These are phyloP conservation scores for Promerops cafer DNA, from an alignment of 2,113 vertebrate genomes.

Conservation along the genomic window DNA sequence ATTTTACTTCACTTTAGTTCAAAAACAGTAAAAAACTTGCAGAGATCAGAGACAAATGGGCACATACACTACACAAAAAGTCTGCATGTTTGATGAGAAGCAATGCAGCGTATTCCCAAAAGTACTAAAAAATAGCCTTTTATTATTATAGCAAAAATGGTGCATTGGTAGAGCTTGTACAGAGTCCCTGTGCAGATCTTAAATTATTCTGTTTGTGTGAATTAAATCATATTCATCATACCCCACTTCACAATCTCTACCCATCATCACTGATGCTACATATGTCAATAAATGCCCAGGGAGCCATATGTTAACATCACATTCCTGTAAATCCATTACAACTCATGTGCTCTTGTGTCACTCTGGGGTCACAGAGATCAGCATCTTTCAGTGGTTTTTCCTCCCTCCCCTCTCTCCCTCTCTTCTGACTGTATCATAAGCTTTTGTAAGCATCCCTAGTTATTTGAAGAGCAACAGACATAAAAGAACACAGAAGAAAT, in stretches of 20 bases:
- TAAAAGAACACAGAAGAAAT: background rate
- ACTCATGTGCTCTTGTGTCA: background rate
- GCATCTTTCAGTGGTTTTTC: background rate
- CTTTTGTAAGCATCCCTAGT: background rate
- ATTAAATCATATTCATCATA: background rate
- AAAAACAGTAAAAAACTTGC: background rate
- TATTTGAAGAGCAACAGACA: background rate
- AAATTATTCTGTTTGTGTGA: background rate
- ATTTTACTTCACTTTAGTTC: background rate
- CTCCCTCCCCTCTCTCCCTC: background rate
- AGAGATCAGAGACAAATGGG: background rate
- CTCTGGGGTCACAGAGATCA: background rate
- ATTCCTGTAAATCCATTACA: background rate
- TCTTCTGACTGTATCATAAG: background rate
- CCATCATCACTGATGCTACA: background rate
- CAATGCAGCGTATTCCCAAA: background rate
- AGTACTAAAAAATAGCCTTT: background rate
- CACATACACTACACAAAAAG: background rate
- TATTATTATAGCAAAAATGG: background rate
- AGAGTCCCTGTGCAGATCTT: background rate
- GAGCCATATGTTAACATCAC: background rate
- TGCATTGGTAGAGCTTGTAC: background rate
- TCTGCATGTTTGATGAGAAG: background rate
- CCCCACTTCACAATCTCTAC: background rate
- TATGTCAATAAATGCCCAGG: background rate